A percentile compares a stretch with the other conserved stretches of the same genome.
These are phyloP conservation scores for Phenganax stokvisi DNA, from an alignment of 92 coral and sea anemone species.

Conservation along the genomic window DNA sequence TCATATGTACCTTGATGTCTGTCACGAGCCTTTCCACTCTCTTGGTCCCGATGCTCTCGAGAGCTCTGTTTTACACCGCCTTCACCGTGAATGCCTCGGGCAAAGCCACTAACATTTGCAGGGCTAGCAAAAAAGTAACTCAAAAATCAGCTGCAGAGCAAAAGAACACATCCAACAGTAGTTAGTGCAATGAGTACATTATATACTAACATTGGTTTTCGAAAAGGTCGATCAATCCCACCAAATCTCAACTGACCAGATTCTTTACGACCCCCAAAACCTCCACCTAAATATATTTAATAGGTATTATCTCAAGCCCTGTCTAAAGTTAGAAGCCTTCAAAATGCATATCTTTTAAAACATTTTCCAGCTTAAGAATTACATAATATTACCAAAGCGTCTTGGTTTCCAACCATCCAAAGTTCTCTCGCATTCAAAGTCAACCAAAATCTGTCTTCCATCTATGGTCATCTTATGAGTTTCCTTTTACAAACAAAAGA, in stretches of 20 bases:
- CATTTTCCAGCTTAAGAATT: not conserved
- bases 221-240: conserved; percentile 88
- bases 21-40: conserved; percentile 36
- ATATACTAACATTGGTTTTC: conserved; percentile 76
- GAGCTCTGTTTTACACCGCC: not conserved
- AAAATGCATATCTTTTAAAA: not conserved
- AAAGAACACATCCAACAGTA: not conserved
- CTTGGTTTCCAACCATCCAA: conserved; percentile 96
- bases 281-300: conserved; percentile 63
- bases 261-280: conserved; percentile 95
- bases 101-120: conserved; percentile 36
- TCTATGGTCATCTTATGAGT: conserved; percentile 64
- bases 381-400: conserved; percentile 58
- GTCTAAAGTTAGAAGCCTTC: no score
- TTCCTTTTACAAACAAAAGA: conserved; percentile 44
- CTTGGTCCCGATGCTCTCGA: conserved; percentile 4
- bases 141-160: not conserved
- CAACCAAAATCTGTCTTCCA: conserved; percentile 74
- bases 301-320: not conserved
- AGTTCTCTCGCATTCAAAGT: conserved; percentile 73
- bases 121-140: conserved; percentile 37
- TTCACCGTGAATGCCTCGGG: not conserved
- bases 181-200: not conserved
- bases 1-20: conserved; percentile 42
- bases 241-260: conserved; percentile 98